Evolutionary conservation across 2,113 vertebrate species (phyloP).

Genomic region (Tichodroma muraria): DNA sequence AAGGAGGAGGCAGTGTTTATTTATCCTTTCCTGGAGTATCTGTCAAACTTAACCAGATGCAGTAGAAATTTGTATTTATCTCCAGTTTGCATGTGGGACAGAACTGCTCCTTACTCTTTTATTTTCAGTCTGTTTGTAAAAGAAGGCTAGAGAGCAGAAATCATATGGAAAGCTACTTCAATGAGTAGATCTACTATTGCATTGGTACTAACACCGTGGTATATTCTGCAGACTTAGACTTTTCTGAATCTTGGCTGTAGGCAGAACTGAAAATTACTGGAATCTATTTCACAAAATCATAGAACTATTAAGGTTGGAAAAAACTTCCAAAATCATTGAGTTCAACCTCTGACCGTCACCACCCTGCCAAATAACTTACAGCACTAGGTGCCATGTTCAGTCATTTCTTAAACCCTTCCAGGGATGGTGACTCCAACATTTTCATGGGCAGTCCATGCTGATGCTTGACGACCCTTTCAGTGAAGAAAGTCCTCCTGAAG

Average conservation of each 20-base stretch:
- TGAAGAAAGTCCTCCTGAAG: background rate
- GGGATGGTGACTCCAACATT: background rate
- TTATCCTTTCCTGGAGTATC: background rate
- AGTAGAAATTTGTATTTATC: background rate
- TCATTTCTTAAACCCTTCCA: background rate
- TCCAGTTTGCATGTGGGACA: background rate
- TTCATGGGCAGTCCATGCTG: background rate
- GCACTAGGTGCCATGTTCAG: background rate
- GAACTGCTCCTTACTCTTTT: background rate
- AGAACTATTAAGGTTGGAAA: background rate
- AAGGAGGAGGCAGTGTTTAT: background rate
- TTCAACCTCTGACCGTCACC: background rate
- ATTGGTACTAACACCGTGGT: background rate
- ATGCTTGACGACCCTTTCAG: background rate
- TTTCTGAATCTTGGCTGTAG: background rate
- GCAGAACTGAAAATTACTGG: background rate
- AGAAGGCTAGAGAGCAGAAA: background rate
- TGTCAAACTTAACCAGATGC: background rate
- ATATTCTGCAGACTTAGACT: background rate
- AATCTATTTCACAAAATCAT: background rate
- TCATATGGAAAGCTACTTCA: background rate
- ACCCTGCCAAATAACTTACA: background rate
- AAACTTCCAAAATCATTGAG: background rate
- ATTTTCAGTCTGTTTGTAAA: background rate
- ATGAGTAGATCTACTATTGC: background rate